phyloP scores from a whole-genome alignment of 2,888 invertebrate species.

The Sabatieria punctata region DNA sequence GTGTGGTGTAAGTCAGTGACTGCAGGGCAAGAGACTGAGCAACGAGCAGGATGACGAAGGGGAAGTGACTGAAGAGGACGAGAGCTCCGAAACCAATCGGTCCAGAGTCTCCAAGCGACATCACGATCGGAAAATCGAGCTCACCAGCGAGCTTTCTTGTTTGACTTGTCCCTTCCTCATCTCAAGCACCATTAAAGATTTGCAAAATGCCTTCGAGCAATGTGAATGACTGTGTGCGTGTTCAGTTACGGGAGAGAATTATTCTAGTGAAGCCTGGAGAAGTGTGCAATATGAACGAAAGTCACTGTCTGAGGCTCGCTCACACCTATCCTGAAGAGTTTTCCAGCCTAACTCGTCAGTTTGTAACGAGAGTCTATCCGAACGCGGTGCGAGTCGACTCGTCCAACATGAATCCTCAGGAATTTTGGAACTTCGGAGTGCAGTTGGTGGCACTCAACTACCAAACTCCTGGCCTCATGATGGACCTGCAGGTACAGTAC shows the following conservation, averaged over 20 bases:
- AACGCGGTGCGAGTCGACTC: slow-evolving; percentile 42
- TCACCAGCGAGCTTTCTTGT: slow-evolving; percentile 36
- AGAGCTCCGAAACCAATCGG: slow-evolving; percentile 32
- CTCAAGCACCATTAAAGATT: slow-evolving; percentile 27
- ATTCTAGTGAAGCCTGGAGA: slow-evolving; percentile 26
- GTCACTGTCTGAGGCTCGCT: slow-evolving; percentile 28
- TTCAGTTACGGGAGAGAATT: too few relatives aligned
- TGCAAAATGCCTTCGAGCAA: slow-evolving; percentile 17
- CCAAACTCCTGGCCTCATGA: slow-evolving; percentile 45
- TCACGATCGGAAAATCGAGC: not conserved
- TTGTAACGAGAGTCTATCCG: slow-evolving; percentile 38
- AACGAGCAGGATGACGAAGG: slow-evolving; percentile 30
- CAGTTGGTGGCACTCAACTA: slow-evolving; percentile 44
- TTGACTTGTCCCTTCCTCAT: slow-evolving; percentile 33
- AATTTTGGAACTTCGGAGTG: slow-evolving; percentile 45
- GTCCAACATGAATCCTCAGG: slow-evolving; percentile 40
- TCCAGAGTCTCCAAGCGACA: not conserved
- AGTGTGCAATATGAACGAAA: slow-evolving; percentile 24
- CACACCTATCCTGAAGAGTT: slow-evolving; percentile 34
- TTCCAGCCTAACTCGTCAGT: slow-evolving; percentile 32
- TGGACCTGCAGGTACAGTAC: slow-evolving; percentile 40
- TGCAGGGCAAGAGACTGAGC: slow-evolving; percentile 38
- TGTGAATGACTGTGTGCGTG: too few relatives aligned
- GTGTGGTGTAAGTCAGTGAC: slow-evolving; percentile 15
- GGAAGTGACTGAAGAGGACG: slow-evolving; percentile 42